Evolutionary conservation across 2,797 vertebrate genomes (phyloP).

Genomic region (Uromys caudimaculatus): DNA sequence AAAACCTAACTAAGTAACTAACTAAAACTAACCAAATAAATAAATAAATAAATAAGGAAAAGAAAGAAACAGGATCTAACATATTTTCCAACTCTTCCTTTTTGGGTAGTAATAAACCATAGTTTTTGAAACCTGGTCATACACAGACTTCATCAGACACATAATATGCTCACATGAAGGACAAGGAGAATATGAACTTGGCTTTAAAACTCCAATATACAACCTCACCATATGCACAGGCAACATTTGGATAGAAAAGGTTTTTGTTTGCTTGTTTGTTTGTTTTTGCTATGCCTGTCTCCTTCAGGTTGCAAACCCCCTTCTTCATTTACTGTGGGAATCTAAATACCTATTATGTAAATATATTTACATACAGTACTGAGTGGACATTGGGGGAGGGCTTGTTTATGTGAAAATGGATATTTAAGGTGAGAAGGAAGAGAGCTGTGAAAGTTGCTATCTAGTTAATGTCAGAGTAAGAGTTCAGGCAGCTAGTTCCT

Average conservation of each 20-base stretch:
- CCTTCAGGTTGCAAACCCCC: neutral
- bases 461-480: neutral
- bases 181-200: neutral
- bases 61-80: neutral
- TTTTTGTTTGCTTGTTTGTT: too few relatives aligned
- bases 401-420: neutral
- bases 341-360: neutral
- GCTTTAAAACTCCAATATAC: neutral
- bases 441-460: neutral
- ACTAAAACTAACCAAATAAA: neutral
- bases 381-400: neutral
- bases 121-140: conserved; percentile 6
- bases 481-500: neutral
- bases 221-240: neutral
- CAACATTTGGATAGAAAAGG: neutral
- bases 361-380: neutral
- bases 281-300: neutral
- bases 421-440: neutral
- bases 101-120: neutral
- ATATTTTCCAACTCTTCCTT: neutral
- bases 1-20: neutral
- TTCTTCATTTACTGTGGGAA: neutral
- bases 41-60: neutral
- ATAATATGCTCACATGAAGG: neutral
- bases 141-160: neutral